phyloP scores from a whole-genome alignment of 1,140 invertebrate species.

The Hermetia illucens region DNA sequence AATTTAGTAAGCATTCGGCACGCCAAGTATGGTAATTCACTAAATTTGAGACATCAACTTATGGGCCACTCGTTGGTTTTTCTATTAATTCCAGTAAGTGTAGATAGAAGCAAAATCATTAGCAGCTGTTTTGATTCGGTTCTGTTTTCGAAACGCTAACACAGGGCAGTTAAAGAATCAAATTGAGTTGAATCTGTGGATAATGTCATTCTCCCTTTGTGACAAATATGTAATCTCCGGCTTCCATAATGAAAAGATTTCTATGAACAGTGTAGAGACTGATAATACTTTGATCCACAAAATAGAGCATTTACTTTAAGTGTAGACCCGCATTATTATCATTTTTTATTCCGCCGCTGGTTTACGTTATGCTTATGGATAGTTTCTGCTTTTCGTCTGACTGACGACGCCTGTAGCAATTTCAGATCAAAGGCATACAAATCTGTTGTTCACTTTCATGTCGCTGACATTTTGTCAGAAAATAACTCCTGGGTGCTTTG shows the following conservation, averaged over 20 bases:
- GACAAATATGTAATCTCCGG: slow-evolving; percentile 80
- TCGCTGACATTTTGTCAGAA: slow-evolving; percentile 75
- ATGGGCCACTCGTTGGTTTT: slow-evolving; percentile 84
- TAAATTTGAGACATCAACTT: slow-evolving; percentile 62
- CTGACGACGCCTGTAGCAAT: slow-evolving; percentile 81
- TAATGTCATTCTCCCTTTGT: slow-evolving; percentile 82
- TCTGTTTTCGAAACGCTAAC: slow-evolving; percentile 77
- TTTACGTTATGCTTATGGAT: slow-evolving; percentile 87
- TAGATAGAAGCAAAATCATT: slow-evolving; percentile 69
- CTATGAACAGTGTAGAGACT: slow-evolving; percentile 72
- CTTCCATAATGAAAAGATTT: slow-evolving; percentile 80
- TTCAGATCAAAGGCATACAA: slow-evolving; percentile 90
- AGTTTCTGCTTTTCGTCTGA: slow-evolving; percentile 87
- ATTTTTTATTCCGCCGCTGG: slow-evolving; percentile 84
- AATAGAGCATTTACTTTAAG: slow-evolving; percentile 81
- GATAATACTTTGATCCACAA: slow-evolving; percentile 80
- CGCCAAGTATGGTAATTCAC: slow-evolving; percentile 51
- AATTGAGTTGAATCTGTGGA: slow-evolving; percentile 88
- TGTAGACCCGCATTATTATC: slow-evolving; percentile 82
- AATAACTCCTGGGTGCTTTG: slow-evolving; percentile 87
- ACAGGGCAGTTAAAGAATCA: slow-evolving; percentile 67
- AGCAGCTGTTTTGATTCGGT: slow-evolving; percentile 86
- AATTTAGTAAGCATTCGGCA: slow-evolving; percentile 78
- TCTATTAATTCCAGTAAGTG: slow-evolving; percentile 77
- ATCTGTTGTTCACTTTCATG: slow-evolving; percentile 79